Evolutionary conservation across 2,888 invertebrate genomes (phyloP).

Genomic region (Himalopsyche tibetana): DNA sequence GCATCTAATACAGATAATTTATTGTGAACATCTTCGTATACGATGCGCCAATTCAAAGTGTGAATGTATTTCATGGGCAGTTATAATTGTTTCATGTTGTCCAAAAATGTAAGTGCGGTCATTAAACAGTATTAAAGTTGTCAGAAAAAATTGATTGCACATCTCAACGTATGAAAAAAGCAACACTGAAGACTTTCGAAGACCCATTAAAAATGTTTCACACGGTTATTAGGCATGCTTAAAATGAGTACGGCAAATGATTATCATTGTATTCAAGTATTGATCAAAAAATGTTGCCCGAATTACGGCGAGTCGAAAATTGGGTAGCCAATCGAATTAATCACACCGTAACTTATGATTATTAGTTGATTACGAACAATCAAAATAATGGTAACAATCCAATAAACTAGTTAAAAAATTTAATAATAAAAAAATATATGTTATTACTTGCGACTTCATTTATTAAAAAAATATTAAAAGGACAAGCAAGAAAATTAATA

Average conservation of each 20-base stretch:
- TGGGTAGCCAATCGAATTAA: not conserved
- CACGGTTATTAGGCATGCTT: constrained; percentile 13
- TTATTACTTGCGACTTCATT: too few relatives aligned
- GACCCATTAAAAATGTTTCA: constrained; percentile 13
- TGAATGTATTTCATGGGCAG: not conserved
- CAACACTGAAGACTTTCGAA: not conserved
- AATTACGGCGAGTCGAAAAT: not conserved
- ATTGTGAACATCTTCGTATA: too few relatives aligned
- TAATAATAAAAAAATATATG: too few relatives aligned
- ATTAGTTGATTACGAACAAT: too few relatives aligned
- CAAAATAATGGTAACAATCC: too few relatives aligned
- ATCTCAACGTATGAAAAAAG: not conserved
- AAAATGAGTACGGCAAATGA: not conserved
- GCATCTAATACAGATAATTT: too few relatives aligned
- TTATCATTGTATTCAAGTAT: not conserved
- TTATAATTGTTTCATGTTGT: constrained; percentile 20
- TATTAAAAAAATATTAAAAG: too few relatives aligned
- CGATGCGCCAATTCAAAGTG: not conserved
- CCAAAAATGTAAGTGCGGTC: not conserved
- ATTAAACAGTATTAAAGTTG: not conserved
- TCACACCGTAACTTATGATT: not conserved
- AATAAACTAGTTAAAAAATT: too few relatives aligned
- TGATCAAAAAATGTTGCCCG: constrained; percentile 4
- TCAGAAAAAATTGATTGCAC: constrained; percentile 17
- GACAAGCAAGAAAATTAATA: too few relatives aligned